Evolutionary conservation across 2,113 vertebrate species (phyloP), one percentile per base, ranked within the genome.

Genomic region (Canis aureus): DNA sequence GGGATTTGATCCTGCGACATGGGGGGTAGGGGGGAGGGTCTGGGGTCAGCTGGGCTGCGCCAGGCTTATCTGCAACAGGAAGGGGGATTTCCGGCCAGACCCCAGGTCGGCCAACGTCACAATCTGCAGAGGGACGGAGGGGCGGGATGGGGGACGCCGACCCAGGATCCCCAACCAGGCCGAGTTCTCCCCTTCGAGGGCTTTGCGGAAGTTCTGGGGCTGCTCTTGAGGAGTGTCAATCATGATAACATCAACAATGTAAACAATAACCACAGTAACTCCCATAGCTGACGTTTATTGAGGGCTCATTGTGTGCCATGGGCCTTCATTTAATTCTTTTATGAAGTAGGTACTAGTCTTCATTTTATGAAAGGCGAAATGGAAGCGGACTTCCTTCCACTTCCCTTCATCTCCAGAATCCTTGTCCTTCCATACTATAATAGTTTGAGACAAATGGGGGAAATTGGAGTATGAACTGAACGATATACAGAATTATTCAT

Each of bases 51-150:
- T 80, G 71, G 89, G 87, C 92, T 95, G 74, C 9, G 17, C 71
- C 66, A 13, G 49, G 92, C 97, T 97, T 98, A 97, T 98, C 97
- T 94, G 67, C 78, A 81, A 97, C 96, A 97, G 97, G 97, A 97
- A 98, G 94, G 93, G 95, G 94, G 95, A 98, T 98, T 98, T 98
- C 98, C 98, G 90, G 97, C 97, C 97, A 97, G 96, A 97, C 66
- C 88, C 79, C 69, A 1, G 10, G 53, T 78, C 23, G 1, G 38
- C 64, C 49, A 23, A 97, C 97, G 97, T 98, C 98, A 98, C 95
- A 96, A 76, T 90, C 55, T 6, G 74, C 71, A 82, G 97, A 78
- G 97, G 86, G 55, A 87, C 55, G 20, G 29, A 1, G 32, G 62
- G 38, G 32, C 86, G 27, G 25, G 25, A 32, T 55, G 51, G 49